Evolutionary conservation across 2,888 invertebrate species (phyloP).

Genomic region (Hipparchia sbordonii): DNA sequence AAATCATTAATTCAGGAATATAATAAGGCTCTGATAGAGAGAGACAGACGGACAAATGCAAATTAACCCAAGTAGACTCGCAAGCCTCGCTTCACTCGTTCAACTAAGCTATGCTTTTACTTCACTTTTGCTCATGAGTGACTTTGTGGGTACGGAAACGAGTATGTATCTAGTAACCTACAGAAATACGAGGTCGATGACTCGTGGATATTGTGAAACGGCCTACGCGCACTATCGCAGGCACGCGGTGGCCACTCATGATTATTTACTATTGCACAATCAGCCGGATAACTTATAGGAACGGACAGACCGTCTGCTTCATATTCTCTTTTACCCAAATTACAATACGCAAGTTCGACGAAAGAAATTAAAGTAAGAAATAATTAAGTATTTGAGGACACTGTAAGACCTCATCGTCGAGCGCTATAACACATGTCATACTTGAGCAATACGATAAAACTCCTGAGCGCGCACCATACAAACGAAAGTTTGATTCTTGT

Average conservation of each 20-base stretch:
- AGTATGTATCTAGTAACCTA: slow-evolving; percentile 49
- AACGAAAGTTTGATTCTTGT: too few relatives aligned
- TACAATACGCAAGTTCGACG: slow-evolving; percentile 9
- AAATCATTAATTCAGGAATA: too few relatives aligned
- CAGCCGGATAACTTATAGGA: slow-evolving; percentile 22
- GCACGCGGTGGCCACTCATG: slow-evolving; percentile 35
- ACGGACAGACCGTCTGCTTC: slow-evolving; percentile 23
- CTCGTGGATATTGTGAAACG: slow-evolving; percentile 54
- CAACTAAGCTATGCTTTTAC: not conserved
- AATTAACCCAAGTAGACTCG: too few relatives aligned
- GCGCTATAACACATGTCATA: too few relatives aligned
- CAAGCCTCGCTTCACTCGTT: too few relatives aligned
- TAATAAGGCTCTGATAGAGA: too few relatives aligned
- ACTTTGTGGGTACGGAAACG: slow-evolving; percentile 46
- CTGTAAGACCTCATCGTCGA: not conserved
- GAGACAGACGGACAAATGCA: too few relatives aligned
- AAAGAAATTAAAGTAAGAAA: not conserved
- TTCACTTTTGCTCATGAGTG: slow-evolving; percentile 23
- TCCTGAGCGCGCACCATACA: too few relatives aligned
- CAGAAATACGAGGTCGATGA: slow-evolving; percentile 59
- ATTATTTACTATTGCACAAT: slow-evolving; percentile 40
- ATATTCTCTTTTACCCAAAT: not conserved
- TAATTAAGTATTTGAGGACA: not conserved
- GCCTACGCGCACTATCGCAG: slow-evolving; percentile 48
- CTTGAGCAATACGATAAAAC: too few relatives aligned